Evolutionary conservation across 2,888 invertebrate genomes (phyloP).

Genomic region (Drosophila melanosoma): DNA sequence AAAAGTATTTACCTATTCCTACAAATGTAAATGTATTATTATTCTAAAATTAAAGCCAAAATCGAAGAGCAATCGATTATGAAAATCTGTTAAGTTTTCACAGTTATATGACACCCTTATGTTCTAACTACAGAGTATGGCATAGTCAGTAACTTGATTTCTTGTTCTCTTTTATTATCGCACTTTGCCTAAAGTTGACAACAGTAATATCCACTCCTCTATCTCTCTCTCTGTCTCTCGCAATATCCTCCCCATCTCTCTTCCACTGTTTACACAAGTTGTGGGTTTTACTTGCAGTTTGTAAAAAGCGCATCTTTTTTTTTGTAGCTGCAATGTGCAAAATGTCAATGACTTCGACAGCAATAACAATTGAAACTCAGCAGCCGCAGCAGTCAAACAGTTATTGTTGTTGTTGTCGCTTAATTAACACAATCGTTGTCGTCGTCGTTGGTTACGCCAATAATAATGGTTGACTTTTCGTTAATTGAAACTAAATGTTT

Average conservation of each 20-base stretch:
- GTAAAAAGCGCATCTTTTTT: constrained; percentile 41
- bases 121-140: background rate
- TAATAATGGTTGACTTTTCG: constrained; percentile 58
- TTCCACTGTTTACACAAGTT: constrained; percentile 54
- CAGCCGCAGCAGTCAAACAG: constrained; percentile 34
- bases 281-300: constrained; percentile 46
- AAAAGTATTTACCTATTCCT: background rate
- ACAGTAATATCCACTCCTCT: constrained; percentile 1
- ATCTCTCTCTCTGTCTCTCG: background rate
- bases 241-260: background rate
- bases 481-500: constrained; percentile 74
- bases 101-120: background rate
- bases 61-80: background rate
- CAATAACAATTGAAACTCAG: constrained; percentile 64
- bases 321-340: constrained; percentile 51
- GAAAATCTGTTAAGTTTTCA: background rate
- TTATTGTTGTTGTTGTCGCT: constrained; percentile 44
- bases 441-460: constrained; percentile 24
- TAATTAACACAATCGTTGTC: constrained; percentile 51
- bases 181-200: constrained; percentile 43
- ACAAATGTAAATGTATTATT: background rate
- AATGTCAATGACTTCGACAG: constrained; percentile 71
- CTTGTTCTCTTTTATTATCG: constrained; percentile 24
- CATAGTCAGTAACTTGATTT: background rate
- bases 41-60: background rate